These are phyloP conservation scores for Zaprionus obscuricornis DNA, from an alignment of 2,888 invertebrate genomes.

Conservation along the genomic window DNA sequence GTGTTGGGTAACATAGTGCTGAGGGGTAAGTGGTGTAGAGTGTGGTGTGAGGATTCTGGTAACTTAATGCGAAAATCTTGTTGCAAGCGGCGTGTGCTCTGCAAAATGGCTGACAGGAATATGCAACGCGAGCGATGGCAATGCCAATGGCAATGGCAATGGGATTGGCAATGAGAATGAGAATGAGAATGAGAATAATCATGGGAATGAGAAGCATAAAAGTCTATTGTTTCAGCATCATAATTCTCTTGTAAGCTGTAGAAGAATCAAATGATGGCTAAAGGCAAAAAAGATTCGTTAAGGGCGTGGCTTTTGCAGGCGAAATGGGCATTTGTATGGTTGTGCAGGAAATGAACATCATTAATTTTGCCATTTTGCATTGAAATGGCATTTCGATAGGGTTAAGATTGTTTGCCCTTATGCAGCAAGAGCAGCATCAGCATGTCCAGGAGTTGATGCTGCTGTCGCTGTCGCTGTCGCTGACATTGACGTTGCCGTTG, in stretches of 20 bases:
- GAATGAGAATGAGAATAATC: neutral
- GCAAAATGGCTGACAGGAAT: slow-evolving; percentile 53
- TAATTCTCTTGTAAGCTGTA: slow-evolving; percentile 76
- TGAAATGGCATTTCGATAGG: slow-evolving; percentile 78
- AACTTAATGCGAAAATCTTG: slow-evolving; percentile 77
- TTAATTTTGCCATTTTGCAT: slow-evolving; percentile 78
- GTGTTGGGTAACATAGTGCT: no score
- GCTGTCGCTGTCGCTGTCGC: no score
- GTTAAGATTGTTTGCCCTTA: slow-evolving; percentile 70
- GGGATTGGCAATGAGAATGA: slow-evolving; percentile 25
- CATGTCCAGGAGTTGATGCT: slow-evolving; percentile 50
- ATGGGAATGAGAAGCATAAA: slow-evolving; percentile 53
- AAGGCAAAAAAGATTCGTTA: neutral
- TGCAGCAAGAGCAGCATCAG: slow-evolving; percentile 9
- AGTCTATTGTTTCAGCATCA: slow-evolving; percentile 78
- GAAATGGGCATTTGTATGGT: slow-evolving; percentile 16
- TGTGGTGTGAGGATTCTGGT: slow-evolving; percentile 25
- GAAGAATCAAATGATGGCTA: slow-evolving; percentile 28
- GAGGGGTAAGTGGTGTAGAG: neutral
- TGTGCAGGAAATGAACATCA: slow-evolving; percentile 77
- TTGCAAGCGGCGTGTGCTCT: slow-evolving; percentile 64
- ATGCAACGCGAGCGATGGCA: neutral
- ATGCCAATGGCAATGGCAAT: neutral
- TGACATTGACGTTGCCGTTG: no score
- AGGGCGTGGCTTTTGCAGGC: neutral